These are phyloP conservation scores for Nyctalus aviator DNA, from an alignment of 2,797 vertebrate genomes.

Conservation along the genomic window DNA sequence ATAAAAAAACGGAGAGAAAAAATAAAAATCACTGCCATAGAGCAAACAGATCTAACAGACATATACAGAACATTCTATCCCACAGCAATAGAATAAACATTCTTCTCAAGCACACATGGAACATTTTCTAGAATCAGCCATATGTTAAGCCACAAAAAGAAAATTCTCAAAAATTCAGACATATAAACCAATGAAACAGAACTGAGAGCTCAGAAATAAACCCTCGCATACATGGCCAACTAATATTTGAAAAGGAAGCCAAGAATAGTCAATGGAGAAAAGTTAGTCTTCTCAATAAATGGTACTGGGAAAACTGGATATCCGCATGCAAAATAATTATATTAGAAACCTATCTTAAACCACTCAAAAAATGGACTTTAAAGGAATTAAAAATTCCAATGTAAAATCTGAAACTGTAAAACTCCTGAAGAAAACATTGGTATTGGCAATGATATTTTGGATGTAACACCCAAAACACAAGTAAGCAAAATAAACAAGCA, in stretches of 20 bases:
- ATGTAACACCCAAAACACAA: not conserved
- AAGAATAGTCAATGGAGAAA: not conserved
- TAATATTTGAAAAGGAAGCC: not conserved
- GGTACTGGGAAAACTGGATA: not conserved
- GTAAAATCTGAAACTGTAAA: not conserved
- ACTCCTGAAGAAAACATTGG: not conserved
- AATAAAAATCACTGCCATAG: not conserved
- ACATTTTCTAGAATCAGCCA: not conserved
- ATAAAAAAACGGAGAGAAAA: too few relatives aligned
- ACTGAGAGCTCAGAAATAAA: not conserved
- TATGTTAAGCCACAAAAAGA: not conserved
- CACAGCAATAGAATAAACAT: not conserved
- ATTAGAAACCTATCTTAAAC: not conserved
- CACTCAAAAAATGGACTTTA: not conserved
- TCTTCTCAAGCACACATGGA: not conserved
- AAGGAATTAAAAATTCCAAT: not conserved
- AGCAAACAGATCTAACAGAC: not conserved
- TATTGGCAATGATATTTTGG: not conserved
- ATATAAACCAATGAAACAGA: not conserved
- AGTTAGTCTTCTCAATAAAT: not conserved
- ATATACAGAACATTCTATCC: not conserved
- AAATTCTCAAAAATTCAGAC: not conserved
- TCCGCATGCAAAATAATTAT: not conserved
- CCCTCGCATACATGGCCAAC: not conserved
- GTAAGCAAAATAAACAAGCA: not conserved